Evolutionary conservation across 2,797 vertebrate species (phyloP).

Genomic region (Fringilla coelebs): DNA sequence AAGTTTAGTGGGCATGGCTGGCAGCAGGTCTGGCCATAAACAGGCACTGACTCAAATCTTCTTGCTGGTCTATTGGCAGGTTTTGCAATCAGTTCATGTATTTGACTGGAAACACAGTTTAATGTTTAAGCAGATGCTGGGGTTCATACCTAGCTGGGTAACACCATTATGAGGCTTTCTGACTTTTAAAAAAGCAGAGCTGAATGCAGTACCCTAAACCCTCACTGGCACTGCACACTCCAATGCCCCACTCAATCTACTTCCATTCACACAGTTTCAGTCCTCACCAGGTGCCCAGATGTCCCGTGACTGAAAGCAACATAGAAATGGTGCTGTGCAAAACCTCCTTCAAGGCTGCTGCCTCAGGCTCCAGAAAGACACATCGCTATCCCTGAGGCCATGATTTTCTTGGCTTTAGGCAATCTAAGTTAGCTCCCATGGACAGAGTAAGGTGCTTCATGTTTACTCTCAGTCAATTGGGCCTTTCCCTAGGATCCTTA

Average conservation of each 20-base stretch:
- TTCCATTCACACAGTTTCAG: neutral
- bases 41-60: neutral
- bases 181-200: neutral
- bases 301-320: neutral
- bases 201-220: neutral
- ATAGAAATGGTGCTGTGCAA: neutral
- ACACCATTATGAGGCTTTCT: neutral
- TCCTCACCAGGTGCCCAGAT: neutral
- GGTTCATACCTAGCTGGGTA: neutral
- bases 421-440: neutral
- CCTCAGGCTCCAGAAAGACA: neutral
- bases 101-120: neutral
- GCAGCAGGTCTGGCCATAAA: neutral
- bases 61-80: neutral
- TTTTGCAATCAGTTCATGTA: slow-evolving; percentile 1
- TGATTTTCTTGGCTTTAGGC: neutral
- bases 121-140: neutral
- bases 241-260: neutral
- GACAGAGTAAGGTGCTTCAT: neutral
- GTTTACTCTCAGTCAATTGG: neutral
- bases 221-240: neutral
- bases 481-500: neutral
- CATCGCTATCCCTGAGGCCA: neutral
- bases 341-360: neutral
- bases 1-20: neutral